A percentile compares a stretch with the other conserved stretches of the same genome.
These are phyloP conservation scores for Bugula neritina DNA, from an alignment of 2,888 invertebrate species.

Conservation along the genomic window DNA sequence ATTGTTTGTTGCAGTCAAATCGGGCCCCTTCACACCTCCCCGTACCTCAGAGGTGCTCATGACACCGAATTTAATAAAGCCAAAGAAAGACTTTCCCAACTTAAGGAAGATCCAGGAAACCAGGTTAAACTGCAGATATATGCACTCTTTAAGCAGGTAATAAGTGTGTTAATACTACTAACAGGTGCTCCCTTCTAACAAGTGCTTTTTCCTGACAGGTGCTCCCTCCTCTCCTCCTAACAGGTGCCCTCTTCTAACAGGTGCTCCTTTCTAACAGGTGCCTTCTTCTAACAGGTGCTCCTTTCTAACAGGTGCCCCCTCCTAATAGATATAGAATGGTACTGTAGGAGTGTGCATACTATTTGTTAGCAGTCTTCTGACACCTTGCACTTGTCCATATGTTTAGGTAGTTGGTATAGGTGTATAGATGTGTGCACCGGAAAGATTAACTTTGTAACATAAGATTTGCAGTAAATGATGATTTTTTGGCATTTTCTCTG, in stretches of 20 bases:
- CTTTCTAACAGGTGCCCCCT: neutral
- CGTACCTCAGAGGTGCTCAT: neutral
- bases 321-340: neutral
- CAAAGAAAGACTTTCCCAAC: constrained; percentile 46
- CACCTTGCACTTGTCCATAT: too few species aligned
- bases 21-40: neutral
- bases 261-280: neutral
- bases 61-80: constrained; percentile 47
- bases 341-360: too few species aligned
- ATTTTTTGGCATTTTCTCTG: too few species aligned
- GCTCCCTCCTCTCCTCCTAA: neutral
- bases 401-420: too few species aligned
- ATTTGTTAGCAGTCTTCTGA: too few species aligned
- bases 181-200: too few species aligned
- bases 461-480: too few species aligned
- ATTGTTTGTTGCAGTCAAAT: neutral
- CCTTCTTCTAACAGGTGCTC: neutral
- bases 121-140: constrained; percentile 57
- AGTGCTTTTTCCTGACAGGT: neutral
- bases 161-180: neutral
- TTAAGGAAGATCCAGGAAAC: constrained; percentile 56
- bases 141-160: constrained; percentile 59
- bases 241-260: neutral
- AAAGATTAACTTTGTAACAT: too few species aligned
- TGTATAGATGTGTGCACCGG: too few species aligned